These are phyloP conservation scores for Crenichthys baileyi DNA, from an alignment of 2,797 vertebrate genomes.

Conservation along the genomic window DNA sequence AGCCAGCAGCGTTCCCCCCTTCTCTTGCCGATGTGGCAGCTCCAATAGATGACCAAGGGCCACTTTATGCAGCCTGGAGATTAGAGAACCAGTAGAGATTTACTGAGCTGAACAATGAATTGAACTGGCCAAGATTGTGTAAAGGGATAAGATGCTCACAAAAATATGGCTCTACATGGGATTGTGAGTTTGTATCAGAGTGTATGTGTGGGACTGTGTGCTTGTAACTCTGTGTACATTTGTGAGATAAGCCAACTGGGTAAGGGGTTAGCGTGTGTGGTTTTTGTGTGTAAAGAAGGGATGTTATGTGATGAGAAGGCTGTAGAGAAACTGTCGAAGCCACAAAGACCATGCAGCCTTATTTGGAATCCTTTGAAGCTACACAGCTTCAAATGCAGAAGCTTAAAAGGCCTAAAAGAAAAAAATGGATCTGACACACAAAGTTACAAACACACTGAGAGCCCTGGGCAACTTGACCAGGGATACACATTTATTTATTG, in stretches of 20 bases:
- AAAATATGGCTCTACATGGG: slow-evolving; percentile 47
- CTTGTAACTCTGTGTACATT: slow-evolving; percentile 12
- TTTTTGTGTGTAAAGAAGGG: slow-evolving; percentile 18
- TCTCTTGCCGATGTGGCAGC: not conserved
- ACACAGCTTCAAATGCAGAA: slow-evolving; percentile 44
- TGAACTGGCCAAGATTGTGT: slow-evolving; percentile 68
- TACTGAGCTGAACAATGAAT: slow-evolving; percentile 71
- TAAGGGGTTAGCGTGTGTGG: slow-evolving; percentile 14
- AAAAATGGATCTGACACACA: slow-evolving; percentile 33
- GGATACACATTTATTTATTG: not conserved
- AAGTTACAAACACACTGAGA: slow-evolving; percentile 1
- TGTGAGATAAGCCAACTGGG: slow-evolving; percentile 39
- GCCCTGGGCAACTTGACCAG: not conserved
- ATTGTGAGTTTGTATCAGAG: slow-evolving; percentile 39
- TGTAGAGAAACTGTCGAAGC: slow-evolving; percentile 47
- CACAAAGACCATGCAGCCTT: slow-evolving; percentile 49
- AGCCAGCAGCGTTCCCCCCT: not conserved
- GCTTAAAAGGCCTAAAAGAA: slow-evolving; percentile 41
- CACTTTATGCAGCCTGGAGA: slow-evolving; percentile 59
- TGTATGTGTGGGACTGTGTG: slow-evolving; percentile 27
- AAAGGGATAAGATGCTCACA: slow-evolving; percentile 68
- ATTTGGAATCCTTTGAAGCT: slow-evolving; percentile 54
- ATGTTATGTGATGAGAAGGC: slow-evolving; percentile 35
- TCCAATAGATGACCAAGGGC: slow-evolving; percentile 32
- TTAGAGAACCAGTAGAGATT: slow-evolving; percentile 65